Evolutionary conservation across 2,888 invertebrate species (phyloP).

Genomic region (Caenorhabditis japonica): DNA sequence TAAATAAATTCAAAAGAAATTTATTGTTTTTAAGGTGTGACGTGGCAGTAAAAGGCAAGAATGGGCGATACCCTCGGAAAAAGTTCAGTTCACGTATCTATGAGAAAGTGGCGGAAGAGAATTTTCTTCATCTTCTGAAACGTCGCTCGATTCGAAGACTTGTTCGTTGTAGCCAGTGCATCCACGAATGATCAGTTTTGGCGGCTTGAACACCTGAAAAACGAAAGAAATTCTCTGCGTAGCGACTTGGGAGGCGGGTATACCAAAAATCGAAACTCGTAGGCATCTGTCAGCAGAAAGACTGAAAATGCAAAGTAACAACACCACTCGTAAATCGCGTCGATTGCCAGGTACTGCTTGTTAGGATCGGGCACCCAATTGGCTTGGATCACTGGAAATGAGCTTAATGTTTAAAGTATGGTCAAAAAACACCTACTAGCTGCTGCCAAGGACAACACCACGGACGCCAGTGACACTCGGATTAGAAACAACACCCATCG

Average conservation of each 20-base stretch:
- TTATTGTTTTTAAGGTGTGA: no score
- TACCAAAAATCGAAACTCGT: constrained; percentile 44
- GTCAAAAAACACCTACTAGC: constrained; percentile 36
- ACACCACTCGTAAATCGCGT: constrained; percentile 51
- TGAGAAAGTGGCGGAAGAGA: constrained; percentile 29
- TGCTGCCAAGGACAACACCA: constrained; percentile 32
- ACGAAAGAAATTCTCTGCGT: no score
- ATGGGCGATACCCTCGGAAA: no score
- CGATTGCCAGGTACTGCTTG: constrained; percentile 33
- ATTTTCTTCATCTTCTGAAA: constrained; percentile 28
- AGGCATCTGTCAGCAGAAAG: constrained; percentile 47
- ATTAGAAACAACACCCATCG: constrained; percentile 28
- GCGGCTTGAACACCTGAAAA: constrained; percentile 26
- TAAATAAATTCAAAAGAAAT: no score
- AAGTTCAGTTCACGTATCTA: constrained; percentile 28
- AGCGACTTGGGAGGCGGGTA: no score
- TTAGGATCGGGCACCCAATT: constrained; percentile 28
- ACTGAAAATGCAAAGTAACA: constrained; percentile 44
- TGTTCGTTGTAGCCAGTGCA: constrained; percentile 38
- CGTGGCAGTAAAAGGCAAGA: constrained; percentile 7
- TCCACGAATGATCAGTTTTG: constrained; percentile 45
- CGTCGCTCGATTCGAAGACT: constrained; percentile 38
- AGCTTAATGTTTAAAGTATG: not conserved
- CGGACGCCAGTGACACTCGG: constrained; percentile 20
- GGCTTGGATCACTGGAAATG: constrained; percentile 44